Evolutionary conservation across 2,797 vertebrate genomes (phyloP).

Genomic region (Scolopax rusticola): DNA sequence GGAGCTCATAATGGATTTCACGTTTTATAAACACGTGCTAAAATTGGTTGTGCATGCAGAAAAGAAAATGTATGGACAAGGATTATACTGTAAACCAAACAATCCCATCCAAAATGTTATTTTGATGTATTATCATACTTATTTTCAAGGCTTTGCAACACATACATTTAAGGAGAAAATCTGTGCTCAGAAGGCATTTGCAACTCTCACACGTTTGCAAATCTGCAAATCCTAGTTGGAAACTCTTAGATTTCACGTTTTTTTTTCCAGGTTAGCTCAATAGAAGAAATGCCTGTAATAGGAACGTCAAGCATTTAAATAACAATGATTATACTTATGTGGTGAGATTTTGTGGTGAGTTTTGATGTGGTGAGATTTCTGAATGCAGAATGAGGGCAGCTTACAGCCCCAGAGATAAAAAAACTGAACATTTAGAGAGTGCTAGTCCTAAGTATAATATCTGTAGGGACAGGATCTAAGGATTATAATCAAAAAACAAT

Average conservation of each 20-base stretch:
- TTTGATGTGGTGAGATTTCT: background rate
- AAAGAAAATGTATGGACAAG: background rate
- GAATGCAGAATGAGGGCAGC: background rate
- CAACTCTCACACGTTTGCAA: background rate
- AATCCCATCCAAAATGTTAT: background rate
- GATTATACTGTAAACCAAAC: background rate
- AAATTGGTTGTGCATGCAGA: background rate
- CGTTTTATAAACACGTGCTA: background rate
- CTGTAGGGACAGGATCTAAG: background rate
- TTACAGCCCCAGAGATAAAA: background rate
- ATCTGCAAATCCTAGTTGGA: background rate
- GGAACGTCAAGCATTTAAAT: background rate
- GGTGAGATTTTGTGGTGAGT: background rate
- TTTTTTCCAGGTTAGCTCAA: background rate
- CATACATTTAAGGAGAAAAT: background rate
- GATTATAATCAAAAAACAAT: background rate
- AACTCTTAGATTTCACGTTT: background rate
- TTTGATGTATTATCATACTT: background rate
- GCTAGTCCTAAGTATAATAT: background rate
- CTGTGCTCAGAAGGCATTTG: background rate
- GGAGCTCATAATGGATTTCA: background rate
- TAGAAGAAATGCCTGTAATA: background rate
- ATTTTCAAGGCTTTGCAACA: background rate
- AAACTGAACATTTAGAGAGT: background rate
- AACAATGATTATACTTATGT: background rate